Evolutionary conservation across 2,113 vertebrate species (phyloP), one percentile per base, ranked within the genome.

Genomic region (Phylloscopus whistleri): DNA sequence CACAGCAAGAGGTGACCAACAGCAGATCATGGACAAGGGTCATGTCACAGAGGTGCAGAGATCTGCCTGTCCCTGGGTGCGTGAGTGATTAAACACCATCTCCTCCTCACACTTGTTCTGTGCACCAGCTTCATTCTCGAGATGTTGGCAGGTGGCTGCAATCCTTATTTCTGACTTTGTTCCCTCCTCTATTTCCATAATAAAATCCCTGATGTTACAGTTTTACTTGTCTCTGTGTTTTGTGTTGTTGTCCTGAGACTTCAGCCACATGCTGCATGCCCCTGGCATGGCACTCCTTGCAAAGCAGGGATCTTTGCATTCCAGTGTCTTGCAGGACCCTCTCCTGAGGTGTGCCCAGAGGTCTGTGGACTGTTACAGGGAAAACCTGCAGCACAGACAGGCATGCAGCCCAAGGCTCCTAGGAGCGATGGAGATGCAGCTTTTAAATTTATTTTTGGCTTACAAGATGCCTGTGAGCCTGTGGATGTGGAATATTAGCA

Each of bases 221-320:
- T 73, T 90, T 51, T 53, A 46, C 41, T 43, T 27, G 51, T 66
- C 74, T 89, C 39, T 70, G 67, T 69, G 79, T 72, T 41, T 73
- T 86, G 11, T 88, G 20, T 88, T 70, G 13, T 4, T 69, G 51
- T 58, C 31, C 72, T 53, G 76, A 80, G 53, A 37, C 49, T 55
- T 75, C 1, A 64, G 59, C 27, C 28, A 10, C 4, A 2, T 0
- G 12, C 80, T 18, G 30, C 2, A 2, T 56, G 26, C 21, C 26
- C 56, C 44, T 78, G 82, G 24, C 49, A 20, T 31, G 26, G 52
- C 27, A 22, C 5, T 72, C 33, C 39, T 68, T 33, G 22, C 74
- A 59, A 14, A 22, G 4, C 12, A 30, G 6, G 39, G 41, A 8
- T 62, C 24, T 78, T 48, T 53, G 37, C 63, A 22, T 48, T 70